These are phyloP conservation scores for Carettochelys insculpta DNA, from an alignment of 2,113 vertebrate species.

Conservation along the genomic window DNA sequence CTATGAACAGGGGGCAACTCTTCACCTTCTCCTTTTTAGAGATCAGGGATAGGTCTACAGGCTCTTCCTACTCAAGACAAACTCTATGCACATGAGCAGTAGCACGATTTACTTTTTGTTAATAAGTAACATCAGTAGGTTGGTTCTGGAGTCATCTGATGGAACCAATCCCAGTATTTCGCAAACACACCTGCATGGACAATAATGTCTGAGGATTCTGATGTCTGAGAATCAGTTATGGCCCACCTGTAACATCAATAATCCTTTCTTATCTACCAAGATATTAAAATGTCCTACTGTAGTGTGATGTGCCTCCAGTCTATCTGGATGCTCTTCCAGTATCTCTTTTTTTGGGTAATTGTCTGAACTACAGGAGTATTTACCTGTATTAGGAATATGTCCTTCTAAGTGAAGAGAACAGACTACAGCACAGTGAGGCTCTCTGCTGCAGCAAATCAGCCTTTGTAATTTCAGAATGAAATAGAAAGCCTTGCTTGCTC, in stretches of 20 bases:
- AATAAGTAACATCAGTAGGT: background rate
- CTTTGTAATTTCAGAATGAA: slow-evolving; percentile 26
- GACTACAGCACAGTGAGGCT: background rate
- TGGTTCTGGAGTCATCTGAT: background rate
- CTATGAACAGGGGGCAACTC: background rate
- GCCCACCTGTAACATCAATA: rapidly evolving
- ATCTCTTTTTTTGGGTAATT: background rate
- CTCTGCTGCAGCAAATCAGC: background rate
- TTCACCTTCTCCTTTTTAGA: background rate
- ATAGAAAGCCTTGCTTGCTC: background rate
- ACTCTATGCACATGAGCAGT: background rate
- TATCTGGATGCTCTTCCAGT: background rate
- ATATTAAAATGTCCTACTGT: background rate
- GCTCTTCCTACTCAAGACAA: background rate
- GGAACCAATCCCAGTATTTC: background rate
- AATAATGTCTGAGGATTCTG: background rate
- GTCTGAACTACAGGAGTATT: background rate
- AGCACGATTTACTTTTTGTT: background rate
- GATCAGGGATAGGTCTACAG: background rate
- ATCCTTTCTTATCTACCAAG: background rate
- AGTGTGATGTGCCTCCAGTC: rapidly evolving
- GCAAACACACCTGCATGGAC: rapidly evolving
- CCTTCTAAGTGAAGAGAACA: background rate
- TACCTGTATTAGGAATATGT: background rate
- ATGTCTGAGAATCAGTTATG: background rate